Base-by-base conservation (phyloP, 2,113 vertebrate species). In the Amazona vittata region DNA sequence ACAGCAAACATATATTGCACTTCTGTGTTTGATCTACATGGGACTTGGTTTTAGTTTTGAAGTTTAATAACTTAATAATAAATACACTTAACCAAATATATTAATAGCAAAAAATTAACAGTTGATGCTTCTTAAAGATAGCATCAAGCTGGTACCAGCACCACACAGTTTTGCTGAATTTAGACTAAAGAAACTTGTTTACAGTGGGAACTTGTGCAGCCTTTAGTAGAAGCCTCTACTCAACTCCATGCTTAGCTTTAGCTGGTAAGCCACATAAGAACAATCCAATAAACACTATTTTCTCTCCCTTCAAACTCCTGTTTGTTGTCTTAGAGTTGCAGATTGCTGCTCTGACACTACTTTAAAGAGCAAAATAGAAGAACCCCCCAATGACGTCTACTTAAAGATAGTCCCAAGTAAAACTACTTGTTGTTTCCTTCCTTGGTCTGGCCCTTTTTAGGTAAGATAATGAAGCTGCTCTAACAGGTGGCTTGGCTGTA, bases 11-110 rank as follows among this genome's bases (percentile, higher is more conserved):
- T 49, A 64, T 47, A 10, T 55, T 77, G 26, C 9, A 11, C 12
- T 92, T 90, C 20, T 11, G 0, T 70, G 39, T 89, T 77, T 94
- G 89, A 94, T 19, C 73, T 57, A 21, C 4, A 8, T 57, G 70
- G 62, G 25, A 81, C 84, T 94, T 79, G 28, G 49, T 94, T 95
- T 93, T 65, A 14, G 46, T 70, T 92, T 93, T 63, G 53, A 31
- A 35, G 62, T 73, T 91, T 33, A 77, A 19, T 82, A 68, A 25
- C 50, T 69, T 68, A 49, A 15, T 78, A 39, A 67, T 75, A 81
- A 83, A 73, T 47, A 39, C 41, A 74, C 10, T 11, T 59, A 31
- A 75, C 31, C 26, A 80, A 24, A 39, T 89, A 26, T 35, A 47
- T 64, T 90, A 53, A 29, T 65, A 29, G 46, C 29, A 44, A 41